Evolutionary conservation across 1,140 invertebrate genomes (phyloP).

Genomic region (Hormaphis cornu): DNA sequence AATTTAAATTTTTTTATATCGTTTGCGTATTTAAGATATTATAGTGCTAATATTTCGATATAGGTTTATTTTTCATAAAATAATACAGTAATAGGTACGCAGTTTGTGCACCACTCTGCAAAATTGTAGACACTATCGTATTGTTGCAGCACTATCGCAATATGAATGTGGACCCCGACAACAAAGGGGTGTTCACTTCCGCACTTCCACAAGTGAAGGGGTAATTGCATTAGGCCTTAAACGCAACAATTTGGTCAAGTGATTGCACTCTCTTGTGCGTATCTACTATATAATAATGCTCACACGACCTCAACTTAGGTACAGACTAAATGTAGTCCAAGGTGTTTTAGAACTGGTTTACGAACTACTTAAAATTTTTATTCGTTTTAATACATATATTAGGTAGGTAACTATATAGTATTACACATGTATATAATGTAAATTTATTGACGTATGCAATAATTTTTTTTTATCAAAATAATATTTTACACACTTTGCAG

Average conservation of each 20-base stretch:
- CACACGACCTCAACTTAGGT: background rate
- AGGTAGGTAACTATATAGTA: too few species aligned
- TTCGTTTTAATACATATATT: background rate
- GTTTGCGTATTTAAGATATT: too few species aligned
- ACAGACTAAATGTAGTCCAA: background rate
- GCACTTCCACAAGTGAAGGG: background rate
- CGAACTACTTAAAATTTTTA: background rate
- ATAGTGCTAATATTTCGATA: too few species aligned
- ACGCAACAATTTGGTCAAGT: background rate
- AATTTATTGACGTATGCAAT: background rate
- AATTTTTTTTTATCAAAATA: too few species aligned
- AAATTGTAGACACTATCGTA: background rate
- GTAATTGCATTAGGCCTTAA: background rate
- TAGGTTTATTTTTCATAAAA: too few species aligned
- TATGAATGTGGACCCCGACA: background rate
- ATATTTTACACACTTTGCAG: too few species aligned
- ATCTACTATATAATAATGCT: background rate
- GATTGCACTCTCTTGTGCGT: background rate
- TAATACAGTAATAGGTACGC: too few species aligned
- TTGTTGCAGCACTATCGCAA: background rate
- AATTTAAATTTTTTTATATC: too few species aligned
- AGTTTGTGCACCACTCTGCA: too few species aligned
- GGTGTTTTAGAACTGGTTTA: background rate
- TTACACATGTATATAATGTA: too few species aligned
- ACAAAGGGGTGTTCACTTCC: background rate